phyloP scores from a whole-genome alignment of 1,140 invertebrate genomes.

The Cyclina sinensis region DNA sequence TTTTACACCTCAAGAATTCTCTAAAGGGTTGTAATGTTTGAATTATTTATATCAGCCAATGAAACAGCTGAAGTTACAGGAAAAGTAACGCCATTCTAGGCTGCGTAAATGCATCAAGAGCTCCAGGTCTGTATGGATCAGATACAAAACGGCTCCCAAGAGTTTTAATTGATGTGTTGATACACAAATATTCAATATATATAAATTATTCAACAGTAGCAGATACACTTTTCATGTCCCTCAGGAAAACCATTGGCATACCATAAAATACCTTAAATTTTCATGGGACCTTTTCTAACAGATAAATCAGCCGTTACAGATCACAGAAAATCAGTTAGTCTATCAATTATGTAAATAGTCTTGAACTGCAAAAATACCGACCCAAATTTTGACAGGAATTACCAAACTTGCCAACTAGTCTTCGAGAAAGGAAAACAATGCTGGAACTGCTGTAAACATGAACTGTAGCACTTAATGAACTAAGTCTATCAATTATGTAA shows the following conservation, averaged over 20 bases:
- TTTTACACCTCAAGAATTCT: slow-evolving; percentile 15
- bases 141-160: background rate
- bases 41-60: slow-evolving; percentile 42
- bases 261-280: slow-evolving; percentile 21
- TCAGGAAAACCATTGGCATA: background rate
- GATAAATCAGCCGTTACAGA: slow-evolving; percentile 11
- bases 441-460: background rate
- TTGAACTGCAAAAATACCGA: background rate
- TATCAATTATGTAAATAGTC: slow-evolving; percentile 37
- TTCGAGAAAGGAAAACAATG: background rate
- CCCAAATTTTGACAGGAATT: background rate
- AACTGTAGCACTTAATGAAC: background rate
- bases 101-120: slow-evolving; percentile 7
- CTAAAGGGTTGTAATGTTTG: background rate
- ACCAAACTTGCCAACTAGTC: background rate
- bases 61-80: slow-evolving; percentile 3
- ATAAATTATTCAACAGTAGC: slow-evolving; percentile 5
- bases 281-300: slow-evolving; percentile 19
- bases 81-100: background rate
- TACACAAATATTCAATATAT: slow-evolving; percentile 41
- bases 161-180: slow-evolving; percentile 13
- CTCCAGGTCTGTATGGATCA: background rate
- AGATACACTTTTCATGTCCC: slow-evolving; percentile 26
- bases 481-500: slow-evolving; percentile 14
- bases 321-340: slow-evolving; percentile 32